Base-by-base conservation (phyloP, 2,113 vertebrate genomes). In the Pseudorasbora parva region DNA sequence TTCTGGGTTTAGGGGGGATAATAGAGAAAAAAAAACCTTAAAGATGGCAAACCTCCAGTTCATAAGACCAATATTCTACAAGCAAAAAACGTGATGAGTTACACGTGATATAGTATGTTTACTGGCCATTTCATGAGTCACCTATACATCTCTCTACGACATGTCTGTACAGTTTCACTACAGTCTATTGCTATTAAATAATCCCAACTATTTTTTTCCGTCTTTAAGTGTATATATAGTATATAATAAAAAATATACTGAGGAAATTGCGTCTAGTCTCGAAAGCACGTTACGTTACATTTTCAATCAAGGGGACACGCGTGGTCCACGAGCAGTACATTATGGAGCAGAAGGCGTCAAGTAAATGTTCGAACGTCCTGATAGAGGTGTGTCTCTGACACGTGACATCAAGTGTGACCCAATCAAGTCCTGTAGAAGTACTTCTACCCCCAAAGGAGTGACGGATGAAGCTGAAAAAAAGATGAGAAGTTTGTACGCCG, bases 161-260 rank as follows among this genome's bases (percentile, higher is more conserved):
- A 90, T 92, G 90, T 94, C 93, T 94, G 93, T 95, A 96, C 95
- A 96, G 93, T 94, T 94, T 94, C 94, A 96, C 95, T 96, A 95
- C 93, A 92, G 93, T 93, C 96, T 96, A 97, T 97, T 97, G 96
- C 96, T 97, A 97, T 96, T 96, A 96, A 96, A 96, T 93, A 95
- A 94, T 95, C 95, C 96, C 95, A 95, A 92, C 92, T 92, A 92
- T 91, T 91, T 90, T 92, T 91, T 93, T 88, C 49, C 78, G 51
- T 77, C 54, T 75, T 89, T 88, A 88, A 49, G 45, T 74, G 90
- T 83, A 90, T 94, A 94, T 94, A 95, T 92, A 92, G 92, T 92
- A 94, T 95, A 95, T 95, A 94, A 94, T 94, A 93, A 93, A 93
- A 78, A 94, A 94, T 93, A 94, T 91, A 93, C 88, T 91, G 91